Evolutionary conservation across 2,113 vertebrate genomes (phyloP), one percentile per base, ranked within the genome.

Genomic region (Neolamprologus caudopunctatus): DNA sequence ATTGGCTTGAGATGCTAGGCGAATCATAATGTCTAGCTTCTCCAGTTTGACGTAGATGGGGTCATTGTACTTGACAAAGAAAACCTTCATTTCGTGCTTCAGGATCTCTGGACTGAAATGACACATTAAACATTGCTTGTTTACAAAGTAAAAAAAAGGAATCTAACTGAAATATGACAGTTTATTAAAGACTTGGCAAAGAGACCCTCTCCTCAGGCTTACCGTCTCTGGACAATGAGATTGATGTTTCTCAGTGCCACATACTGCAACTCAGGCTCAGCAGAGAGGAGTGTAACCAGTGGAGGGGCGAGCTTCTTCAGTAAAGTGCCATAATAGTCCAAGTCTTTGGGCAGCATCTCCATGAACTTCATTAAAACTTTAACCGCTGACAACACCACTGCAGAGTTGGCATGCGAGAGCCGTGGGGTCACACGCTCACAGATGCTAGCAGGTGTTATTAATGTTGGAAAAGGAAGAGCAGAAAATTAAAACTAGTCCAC

Each of bases 311-410:
- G 96, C 92, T 99, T 99, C 97, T 99, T 99, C 80, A 99, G 96
- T 85, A 99, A 92, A 0, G 98, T 99, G 90, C 98, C 97, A 0
- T 99, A 99, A 89, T 99, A 99, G 94, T 99, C 99, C 94, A 99
- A 92, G 90, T 99, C 99, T 96, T 99, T 99, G 1, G 99, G 98
- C 33, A 99, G 92, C 97, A 99, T 98, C 96, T 99, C 99, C 98
- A 99, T 99, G 94, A 99, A 99, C 95, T 99, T 99, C 98, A 99
- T 99, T 82, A 99, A 96, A 84, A 99, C 99, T 94, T 99, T 99
- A 81, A 99, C 99, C 0, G 98, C 99, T 0, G 99, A 99, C 75
- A 99, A 96, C 88, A 99, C 98, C 94, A 99, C 99, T 0, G 99
- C 99, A 0, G 99, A 99, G 96, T 99, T 99, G 95, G 99, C 99